These are phyloP conservation scores for Tetragonula clypearis DNA, from an alignment of 1,140 invertebrate genomes.

Conservation along the genomic window DNA sequence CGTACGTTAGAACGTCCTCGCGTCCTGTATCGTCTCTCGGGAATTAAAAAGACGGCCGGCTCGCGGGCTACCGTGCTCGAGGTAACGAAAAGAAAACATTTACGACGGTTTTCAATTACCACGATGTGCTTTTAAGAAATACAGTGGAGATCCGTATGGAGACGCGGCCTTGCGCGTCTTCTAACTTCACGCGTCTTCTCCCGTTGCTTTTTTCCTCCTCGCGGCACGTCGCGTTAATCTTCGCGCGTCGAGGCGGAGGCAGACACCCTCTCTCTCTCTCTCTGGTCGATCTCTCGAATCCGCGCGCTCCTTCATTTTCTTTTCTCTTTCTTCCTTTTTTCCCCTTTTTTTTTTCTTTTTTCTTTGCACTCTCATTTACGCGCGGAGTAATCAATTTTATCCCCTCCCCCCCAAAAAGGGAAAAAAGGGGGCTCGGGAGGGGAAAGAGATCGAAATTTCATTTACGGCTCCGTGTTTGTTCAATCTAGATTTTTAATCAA, in stretches of 20 bases:
- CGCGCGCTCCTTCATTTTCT: neutral
- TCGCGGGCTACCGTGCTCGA: neutral
- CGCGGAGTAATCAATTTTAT: neutral
- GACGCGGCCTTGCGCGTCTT: neutral
- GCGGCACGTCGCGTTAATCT: conserved; percentile 20
- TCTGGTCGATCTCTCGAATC: neutral
- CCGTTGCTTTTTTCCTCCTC: neutral
- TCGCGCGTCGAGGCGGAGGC: neutral
- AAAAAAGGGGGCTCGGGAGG: too few species aligned
- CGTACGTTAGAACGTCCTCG: neutral
- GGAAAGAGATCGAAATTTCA: neutral
- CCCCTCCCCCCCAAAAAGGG: too few species aligned
- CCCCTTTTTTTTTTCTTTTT: neutral
- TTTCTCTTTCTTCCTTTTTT: too few species aligned
- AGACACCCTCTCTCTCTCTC: neutral
- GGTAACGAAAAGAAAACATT: conserved; percentile 31
- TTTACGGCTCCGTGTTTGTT: neutral
- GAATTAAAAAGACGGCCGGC: conserved; percentile 22
- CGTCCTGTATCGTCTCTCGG: neutral
- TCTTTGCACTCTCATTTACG: conserved; percentile 3
- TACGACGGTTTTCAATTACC: conserved; percentile 34
- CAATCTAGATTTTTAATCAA: conserved; percentile 7
- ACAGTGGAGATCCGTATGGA: neutral
- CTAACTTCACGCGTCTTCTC: neutral
- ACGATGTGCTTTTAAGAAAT: conserved; percentile 39